These are phyloP conservation scores for Epinotia ramella DNA, from an alignment of 2,888 invertebrate genomes.

Conservation along the genomic window DNA sequence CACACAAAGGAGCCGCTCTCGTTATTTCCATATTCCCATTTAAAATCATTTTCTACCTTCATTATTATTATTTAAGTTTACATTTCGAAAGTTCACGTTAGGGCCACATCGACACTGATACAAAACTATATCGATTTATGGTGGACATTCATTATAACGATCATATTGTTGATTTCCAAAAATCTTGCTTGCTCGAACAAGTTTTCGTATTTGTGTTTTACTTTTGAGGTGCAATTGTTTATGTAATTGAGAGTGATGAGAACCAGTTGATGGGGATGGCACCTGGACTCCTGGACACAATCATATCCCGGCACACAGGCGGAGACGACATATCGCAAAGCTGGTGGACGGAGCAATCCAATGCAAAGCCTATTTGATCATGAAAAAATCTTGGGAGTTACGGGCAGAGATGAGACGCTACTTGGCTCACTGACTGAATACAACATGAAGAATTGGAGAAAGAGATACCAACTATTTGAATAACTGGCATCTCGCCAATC, in stretches of 20 bases:
- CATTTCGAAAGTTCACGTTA: conserved; percentile 39
- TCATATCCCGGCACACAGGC: not conserved
- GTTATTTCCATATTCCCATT: conserved; percentile 78
- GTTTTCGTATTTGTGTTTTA: conserved; percentile 67
- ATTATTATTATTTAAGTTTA: conserved; percentile 62
- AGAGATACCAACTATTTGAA: not conserved
- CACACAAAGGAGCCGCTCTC: conserved; percentile 72
- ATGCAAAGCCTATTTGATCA: conserved; percentile 18
- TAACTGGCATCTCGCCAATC: not conserved
- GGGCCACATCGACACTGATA: conserved; percentile 31
- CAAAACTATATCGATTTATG: conserved; percentile 27
- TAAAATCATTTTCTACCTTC: conserved; percentile 61
- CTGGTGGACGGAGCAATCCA: conserved; percentile 29
- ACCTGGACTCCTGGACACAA: conserved; percentile 3
- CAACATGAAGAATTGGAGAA: conserved; percentile 1
- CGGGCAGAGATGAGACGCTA: not conserved
- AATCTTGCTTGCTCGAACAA: conserved; percentile 54
- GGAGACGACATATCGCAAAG: not conserved
- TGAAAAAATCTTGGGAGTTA: conserved; percentile 8
- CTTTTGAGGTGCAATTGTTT: conserved; percentile 71
- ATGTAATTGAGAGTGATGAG: conserved; percentile 24
- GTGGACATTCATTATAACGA: conserved; percentile 32
- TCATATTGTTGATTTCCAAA: conserved; percentile 30
- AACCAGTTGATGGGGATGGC: conserved; percentile 9
- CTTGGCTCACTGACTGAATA: conserved; percentile 8